Evolutionary conservation across 2,797 vertebrate species (phyloP).

Genomic region (Potorous gilbertii): DNA sequence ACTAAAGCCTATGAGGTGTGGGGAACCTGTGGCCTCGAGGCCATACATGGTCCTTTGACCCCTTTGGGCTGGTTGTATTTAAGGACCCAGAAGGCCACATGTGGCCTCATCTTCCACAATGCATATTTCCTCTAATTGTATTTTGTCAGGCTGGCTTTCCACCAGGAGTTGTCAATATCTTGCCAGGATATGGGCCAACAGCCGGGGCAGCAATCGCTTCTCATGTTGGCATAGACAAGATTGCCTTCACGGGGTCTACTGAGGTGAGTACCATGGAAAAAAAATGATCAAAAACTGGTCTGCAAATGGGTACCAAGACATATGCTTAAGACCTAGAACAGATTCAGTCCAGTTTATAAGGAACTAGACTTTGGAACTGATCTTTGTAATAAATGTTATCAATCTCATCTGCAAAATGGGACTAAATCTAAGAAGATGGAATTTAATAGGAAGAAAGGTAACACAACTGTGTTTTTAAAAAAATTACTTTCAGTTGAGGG

Average conservation of each 20-base stretch:
- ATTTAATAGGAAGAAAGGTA: background rate
- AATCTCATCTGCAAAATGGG: background rate
- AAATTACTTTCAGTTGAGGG: background rate
- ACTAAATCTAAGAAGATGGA: background rate
- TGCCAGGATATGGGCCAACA: slow-evolving; percentile 97
- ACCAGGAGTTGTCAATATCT: slow-evolving; percentile 99
- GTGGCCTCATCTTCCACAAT: slow-evolving; percentile 79
- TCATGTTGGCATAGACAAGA: slow-evolving; percentile 98
- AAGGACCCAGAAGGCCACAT: too few relatives aligned
- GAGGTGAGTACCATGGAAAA: slow-evolving; percentile 88
- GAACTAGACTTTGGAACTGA: background rate
- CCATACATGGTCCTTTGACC: too few relatives aligned
- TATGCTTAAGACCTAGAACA: background rate
- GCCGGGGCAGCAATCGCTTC: slow-evolving; percentile 96
- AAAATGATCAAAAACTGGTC: background rate
- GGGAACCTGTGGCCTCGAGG: too few relatives aligned
- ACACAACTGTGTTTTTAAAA: background rate
- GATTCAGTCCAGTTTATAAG: background rate
- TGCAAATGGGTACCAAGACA: background rate
- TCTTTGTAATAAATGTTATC: background rate
- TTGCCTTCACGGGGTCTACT: slow-evolving; percentile 98
- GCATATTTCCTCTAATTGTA: slow-evolving; percentile 87
- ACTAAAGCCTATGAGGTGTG: slow-evolving; percentile 12
- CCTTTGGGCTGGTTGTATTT: too few relatives aligned
- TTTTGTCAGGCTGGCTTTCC: slow-evolving; percentile 98